Evolutionary conservation across 1,140 invertebrate genomes (phyloP), one percentile per base, ranked within the genome.

Genomic region (Helicoverpa zea): DNA sequence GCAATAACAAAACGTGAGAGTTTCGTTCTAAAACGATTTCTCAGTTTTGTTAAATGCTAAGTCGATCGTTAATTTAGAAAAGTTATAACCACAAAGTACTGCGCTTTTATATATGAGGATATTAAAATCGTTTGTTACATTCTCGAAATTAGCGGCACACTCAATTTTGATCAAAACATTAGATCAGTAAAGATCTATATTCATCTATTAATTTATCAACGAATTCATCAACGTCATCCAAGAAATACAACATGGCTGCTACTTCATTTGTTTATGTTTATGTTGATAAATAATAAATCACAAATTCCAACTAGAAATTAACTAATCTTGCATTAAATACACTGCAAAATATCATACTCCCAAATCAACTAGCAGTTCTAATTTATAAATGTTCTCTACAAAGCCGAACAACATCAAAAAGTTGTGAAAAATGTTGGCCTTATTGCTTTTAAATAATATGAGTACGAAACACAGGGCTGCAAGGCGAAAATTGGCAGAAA

Each of bases 361-460:
- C 14, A 72, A 49, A 54, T n/a, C 4, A 47, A n/a, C 29, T 72
- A 10, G 10, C 29, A 14, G 14, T 14, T 72, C 30, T 16, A 51
- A 72, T 29, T 72, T 11, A 72, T 72, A 66, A 66, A 18, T 14
- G 2, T 29, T 10, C 11, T 14, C 5, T 72, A 72, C 54, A 47
- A 3, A n/a, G 13, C 13, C 12, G 14, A 54, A 29, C 54, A 52
- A 30, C 11, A 7, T 29, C 14, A 29, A 56, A 74, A 81, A 58
- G 4, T 70, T 43, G 0, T 9, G 16, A 10, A 81, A 81, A 82
- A 83, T 83, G 81, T 51, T 83, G 18, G 81, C 81, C 12, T 35
- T 83, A 54, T 54, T 83, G 13, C 30, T 83, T 54, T 11, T 83
- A 61, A 83, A 77, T 30, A 63, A 74, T 18, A 80, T 83, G 81